Evolutionary conservation across 2,888 invertebrate species (phyloP).

Genomic region (Cryptus armator): DNA sequence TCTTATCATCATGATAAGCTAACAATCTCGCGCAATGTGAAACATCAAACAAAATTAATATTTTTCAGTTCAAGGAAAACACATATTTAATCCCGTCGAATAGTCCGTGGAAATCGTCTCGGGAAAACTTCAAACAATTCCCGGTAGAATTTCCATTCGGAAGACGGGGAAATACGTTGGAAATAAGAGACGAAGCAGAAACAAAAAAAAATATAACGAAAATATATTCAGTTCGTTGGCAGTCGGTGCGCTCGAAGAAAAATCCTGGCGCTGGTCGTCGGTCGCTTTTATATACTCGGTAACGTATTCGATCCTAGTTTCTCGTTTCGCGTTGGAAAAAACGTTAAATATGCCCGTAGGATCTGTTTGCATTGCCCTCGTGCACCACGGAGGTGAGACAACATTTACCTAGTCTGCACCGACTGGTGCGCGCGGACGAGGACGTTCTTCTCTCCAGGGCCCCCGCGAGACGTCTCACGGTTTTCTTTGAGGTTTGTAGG

Average conservation of each 20-base stretch:
- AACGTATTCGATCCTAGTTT: conserved; percentile 59
- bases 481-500: conserved; percentile 66
- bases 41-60: conserved; percentile 32
- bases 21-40: conserved; percentile 6
- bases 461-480: conserved; percentile 63
- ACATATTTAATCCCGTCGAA: background rate
- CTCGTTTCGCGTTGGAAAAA: conserved; percentile 62
- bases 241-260: conserved; percentile 1
- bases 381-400: conserved; percentile 73
- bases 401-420: conserved; percentile 74
- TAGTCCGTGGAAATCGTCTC: conserved; percentile 24
- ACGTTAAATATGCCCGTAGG: conserved; percentile 75
- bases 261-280: background rate
- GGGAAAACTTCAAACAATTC: conserved; percentile 30
- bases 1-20: background rate
- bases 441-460: conserved; percentile 34
- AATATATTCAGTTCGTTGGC: conserved; percentile 24
- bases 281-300: conserved; percentile 14
- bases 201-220: conserved; percentile 2
- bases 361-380: conserved; percentile 74
- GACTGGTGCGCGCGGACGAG: conserved; percentile 24
- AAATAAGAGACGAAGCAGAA: conserved; percentile 2
- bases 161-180: background rate
- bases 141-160: conserved; percentile 17
- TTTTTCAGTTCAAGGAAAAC: background rate